Conservation (phyloP, 2,113 vertebrate species). For the Sinosuthora webbiana region DNA sequence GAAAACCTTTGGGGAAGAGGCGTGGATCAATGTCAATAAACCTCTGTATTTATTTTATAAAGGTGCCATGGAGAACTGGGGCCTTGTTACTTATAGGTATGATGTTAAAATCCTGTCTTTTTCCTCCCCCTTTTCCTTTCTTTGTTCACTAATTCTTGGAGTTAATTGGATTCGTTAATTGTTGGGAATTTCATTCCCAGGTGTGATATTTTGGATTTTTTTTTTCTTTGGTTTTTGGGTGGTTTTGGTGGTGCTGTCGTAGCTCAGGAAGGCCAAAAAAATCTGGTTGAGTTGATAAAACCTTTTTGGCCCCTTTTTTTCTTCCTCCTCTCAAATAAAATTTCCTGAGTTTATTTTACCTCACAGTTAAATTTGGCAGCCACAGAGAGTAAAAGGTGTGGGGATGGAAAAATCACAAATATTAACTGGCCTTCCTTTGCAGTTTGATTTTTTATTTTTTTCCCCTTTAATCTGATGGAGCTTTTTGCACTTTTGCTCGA, state of each 20-base stretch:
- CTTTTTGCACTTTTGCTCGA: slow-evolving; percentile 32
- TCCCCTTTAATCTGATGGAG: background rate
- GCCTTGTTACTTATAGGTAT: slow-evolving; percentile 99
- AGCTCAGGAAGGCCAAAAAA: slow-evolving; percentile 1
- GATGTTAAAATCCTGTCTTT: slow-evolving; percentile 66
- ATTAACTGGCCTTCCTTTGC: slow-evolving; percentile 41
- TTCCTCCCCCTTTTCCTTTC: background rate
- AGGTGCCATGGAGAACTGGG: slow-evolving; percentile 99
- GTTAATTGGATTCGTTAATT: background rate
- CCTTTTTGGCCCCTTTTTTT: slow-evolving; percentile 38
- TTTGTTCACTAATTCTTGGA: slow-evolving; percentile 47
- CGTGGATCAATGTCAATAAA: slow-evolving; percentile 61
- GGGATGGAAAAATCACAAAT: background rate
- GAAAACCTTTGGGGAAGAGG: slow-evolving; percentile 44
- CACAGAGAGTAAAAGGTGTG: background rate
- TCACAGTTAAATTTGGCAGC: slow-evolving; percentile 3
- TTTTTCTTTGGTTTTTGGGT: background rate
- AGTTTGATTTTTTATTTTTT: background rate
- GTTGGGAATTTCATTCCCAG: background rate
- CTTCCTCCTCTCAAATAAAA: background rate
- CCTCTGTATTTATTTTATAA: slow-evolving; percentile 79
- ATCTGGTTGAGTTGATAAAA: background rate
- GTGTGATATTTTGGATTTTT: background rate
- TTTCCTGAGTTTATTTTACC: background rate
- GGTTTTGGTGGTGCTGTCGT: background rate